Evolutionary conservation across 2,888 invertebrate genomes (phyloP), one percentile per base, ranked within the genome.

Genomic region (Halictus quadricinctus): DNA sequence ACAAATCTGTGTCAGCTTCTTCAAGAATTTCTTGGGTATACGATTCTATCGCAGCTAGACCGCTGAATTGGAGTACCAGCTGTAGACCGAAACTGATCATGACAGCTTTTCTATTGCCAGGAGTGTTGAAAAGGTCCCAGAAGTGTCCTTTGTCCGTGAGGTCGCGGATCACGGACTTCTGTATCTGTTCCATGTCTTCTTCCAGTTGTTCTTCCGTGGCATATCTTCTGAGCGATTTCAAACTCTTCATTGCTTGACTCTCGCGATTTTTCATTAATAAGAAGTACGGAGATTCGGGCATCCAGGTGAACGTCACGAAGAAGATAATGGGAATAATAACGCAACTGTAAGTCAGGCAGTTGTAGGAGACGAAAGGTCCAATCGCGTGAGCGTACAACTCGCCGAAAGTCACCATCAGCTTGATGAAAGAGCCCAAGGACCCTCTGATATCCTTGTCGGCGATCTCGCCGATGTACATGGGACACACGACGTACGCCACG

Each of bases 391-490:
- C 93, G 84, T 94, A 94, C 0, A 95, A 88, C 69, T 94, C 94
- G 0, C 95, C 95, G 36, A 94, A 91, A 0, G 94, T 93, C 21
- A 94, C 93, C 94, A 95, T 93, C 0, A 95, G 86, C 66, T 94
- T 93, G 54, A 94, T 93, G 41, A 94, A 92, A 0, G 93, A 92
- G 0, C 94, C 93, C 10, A 95, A 87, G 4, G 93, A 90, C 91
- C 96, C 96, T 85, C 96, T 94, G 90, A 96, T 96, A 93, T 95
- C 95, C 90, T 96, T 96, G 82, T 96, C 96, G 75, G 96, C 96
- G 78, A 96, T 96, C 92, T 96, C 96, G 74, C 96, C 96, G 43
- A 96, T 96, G 92, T 96, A 96, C 96, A 96, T 96, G 0, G 96
- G 96, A 36, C 96, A 96, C 1, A 96, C 95, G 41, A 96, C 96